A percentile compares a stretch with the other conserved stretches of the same genome.
Conservation (phyloP, 2,888 invertebrate genomes). For the Rhorus exstirpatorius region DNA sequence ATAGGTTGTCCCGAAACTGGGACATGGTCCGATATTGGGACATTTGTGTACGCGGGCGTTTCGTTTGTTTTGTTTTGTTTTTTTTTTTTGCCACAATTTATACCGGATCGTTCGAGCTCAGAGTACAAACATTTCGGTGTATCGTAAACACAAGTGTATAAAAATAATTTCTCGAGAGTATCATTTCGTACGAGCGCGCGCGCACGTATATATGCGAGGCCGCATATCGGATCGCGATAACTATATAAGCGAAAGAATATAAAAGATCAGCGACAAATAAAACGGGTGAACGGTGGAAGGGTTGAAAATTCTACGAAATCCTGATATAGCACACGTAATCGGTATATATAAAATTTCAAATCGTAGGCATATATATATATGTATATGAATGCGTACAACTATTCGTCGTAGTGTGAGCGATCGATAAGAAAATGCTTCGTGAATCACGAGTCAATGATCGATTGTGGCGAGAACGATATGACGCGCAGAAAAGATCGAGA, state of each 20-base stretch:
- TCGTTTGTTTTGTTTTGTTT: no score
- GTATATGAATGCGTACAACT: not conserved
- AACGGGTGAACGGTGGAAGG: not conserved
- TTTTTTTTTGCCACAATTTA: no score
- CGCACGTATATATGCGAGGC: no score
- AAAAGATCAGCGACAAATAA: conserved; percentile 24
- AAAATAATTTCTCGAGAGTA: no score
- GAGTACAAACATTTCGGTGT: not conserved
- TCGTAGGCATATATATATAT: not conserved
- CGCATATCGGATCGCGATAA: conserved; percentile 37
- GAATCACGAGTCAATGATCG: conserved; percentile 30
- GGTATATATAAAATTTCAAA: conserved; percentile 4
- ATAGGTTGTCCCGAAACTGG: no score
- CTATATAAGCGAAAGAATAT: no score
- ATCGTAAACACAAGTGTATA: not conserved
- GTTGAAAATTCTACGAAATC: conserved; percentile 36
- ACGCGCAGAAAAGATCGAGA: conserved; percentile 3
- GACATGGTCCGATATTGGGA: no score
- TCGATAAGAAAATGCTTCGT: not conserved
- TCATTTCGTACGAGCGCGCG: no score
- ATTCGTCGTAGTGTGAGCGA: not conserved
- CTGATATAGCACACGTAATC: not conserved
- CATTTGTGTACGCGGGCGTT: no score
- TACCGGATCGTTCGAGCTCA: not conserved
- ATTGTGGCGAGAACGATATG: conserved; percentile 12